Evolutionary conservation across 1,140 invertebrate genomes (phyloP).

Genomic region (Eriocheir sinensis): DNA sequence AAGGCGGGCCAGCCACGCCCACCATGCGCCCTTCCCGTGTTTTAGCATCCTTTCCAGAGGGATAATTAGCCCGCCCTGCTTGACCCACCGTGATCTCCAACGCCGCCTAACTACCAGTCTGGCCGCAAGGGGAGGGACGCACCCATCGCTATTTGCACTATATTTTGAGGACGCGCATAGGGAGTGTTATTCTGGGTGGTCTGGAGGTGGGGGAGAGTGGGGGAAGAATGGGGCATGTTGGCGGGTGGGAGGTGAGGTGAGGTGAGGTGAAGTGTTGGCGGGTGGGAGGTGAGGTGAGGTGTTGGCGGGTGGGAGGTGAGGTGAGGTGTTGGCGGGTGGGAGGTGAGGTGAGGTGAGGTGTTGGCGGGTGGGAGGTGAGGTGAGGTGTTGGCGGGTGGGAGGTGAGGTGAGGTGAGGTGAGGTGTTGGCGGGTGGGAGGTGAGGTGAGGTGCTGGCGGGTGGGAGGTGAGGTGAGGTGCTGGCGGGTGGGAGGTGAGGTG

Average conservation of each 20-base stretch:
- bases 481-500: not conserved
- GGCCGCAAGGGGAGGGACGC: not conserved
- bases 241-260: not conserved
- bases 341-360: not conserved
- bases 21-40: not conserved
- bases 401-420: not conserved
- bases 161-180: not conserved
- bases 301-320: not conserved
- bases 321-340: not conserved
- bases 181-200: not conserved
- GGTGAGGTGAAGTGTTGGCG: not conserved
- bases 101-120: not conserved
- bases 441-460: not conserved
- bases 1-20: constrained; percentile 18
- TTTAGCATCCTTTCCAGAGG: constrained; percentile 16
- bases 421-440: not conserved
- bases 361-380: not conserved
- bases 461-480: not conserved
- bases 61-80: constrained; percentile 39
- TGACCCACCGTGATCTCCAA: constrained; percentile 5
- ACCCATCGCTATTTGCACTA: constrained; percentile 44
- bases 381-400: not conserved
- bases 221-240: not conserved
- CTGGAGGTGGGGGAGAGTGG: not conserved
- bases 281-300: not conserved